Conservation (phyloP, 1,140 invertebrate genomes). For the Contarinia nasturtii region DNA sequence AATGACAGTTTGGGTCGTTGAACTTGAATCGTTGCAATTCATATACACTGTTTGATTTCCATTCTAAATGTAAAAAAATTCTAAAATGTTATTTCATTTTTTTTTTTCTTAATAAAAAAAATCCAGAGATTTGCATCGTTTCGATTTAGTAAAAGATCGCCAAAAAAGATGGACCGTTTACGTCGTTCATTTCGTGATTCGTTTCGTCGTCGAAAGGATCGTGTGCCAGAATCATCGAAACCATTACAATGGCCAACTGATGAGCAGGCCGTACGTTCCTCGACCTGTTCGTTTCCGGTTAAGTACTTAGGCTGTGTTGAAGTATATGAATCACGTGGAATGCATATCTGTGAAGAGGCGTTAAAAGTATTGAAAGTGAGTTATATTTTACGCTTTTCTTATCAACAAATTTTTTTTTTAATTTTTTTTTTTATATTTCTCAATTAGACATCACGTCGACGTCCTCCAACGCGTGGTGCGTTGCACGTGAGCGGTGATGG, state of each 20-base stretch:
- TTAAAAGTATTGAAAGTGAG: conserved; percentile 80
- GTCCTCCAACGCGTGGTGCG: conserved; percentile 70
- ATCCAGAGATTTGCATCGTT: conserved; percentile 32
- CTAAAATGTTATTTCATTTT: neutral
- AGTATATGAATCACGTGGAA: conserved; percentile 96
- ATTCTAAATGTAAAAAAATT: neutral
- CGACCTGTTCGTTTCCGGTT: conserved; percentile 92
- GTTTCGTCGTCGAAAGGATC: conserved; percentile 67
- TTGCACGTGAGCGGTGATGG: conserved; percentile 96
- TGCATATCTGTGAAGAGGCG: conserved; percentile 99
- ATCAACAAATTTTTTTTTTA: neutral
- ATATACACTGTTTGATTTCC: neutral
- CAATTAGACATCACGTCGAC: conserved; percentile 64
- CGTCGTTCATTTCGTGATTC: conserved; percentile 82
- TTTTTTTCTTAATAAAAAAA: neutral
- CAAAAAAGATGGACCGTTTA: conserved; percentile 76
- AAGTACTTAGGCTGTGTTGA: conserved; percentile 98
- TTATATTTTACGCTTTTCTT: conserved; percentile 5
- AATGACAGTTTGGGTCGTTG: too few relatives aligned
- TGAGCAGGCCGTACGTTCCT: conserved; percentile 82
- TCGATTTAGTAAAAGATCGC: conserved; percentile 37
- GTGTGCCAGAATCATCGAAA: conserved; percentile 75
- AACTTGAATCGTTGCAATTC: too few relatives aligned
- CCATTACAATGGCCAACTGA: conserved; percentile 98
- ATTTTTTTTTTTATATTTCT: neutral